Percentiles rank a stretch among this genome's conserved stretches.
These are phyloP conservation scores for Macaria liturata DNA, from an alignment of 2,888 invertebrate genomes.

Conservation along the genomic window DNA sequence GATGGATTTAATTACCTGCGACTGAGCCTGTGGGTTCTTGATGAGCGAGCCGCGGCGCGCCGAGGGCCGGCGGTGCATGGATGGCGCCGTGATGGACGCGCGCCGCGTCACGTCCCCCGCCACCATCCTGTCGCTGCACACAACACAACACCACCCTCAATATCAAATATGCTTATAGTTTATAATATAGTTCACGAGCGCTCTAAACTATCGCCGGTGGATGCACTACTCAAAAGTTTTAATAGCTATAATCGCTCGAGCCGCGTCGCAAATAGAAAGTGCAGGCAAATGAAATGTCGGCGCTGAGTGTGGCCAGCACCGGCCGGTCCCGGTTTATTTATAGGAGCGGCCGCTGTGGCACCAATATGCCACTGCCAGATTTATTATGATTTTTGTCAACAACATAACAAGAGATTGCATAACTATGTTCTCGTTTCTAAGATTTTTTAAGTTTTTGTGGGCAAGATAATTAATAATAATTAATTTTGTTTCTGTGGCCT, in stretches of 20 bases:
- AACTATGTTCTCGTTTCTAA: too few relatives aligned
- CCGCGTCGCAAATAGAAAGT: conserved; percentile 70
- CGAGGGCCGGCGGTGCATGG: conserved; percentile 81
- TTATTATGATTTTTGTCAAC: conserved; percentile 56
- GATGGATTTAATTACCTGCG: conserved; percentile 55
- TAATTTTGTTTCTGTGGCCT: too few relatives aligned
- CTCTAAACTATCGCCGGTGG: not conserved
- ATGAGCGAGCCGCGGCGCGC: conserved; percentile 83
- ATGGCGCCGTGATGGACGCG: conserved; percentile 78
- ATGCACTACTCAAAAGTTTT: conserved; percentile 15
- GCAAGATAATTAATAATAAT: too few relatives aligned
- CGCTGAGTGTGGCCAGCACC: conserved; percentile 37
- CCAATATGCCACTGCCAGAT: conserved; percentile 59
- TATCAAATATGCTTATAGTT: conserved; percentile 1
- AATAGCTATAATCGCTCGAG: conserved; percentile 50
- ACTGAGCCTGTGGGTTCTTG: conserved; percentile 78
- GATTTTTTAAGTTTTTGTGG: too few relatives aligned
- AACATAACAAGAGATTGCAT: not conserved
- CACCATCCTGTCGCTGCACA: conserved; percentile 53
- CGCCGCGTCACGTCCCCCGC: conserved; percentile 79
- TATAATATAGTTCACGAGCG: too few relatives aligned
- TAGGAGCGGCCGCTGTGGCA: conserved; percentile 57
- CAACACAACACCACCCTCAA: conserved; percentile 37
- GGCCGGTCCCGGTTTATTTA: conserved; percentile 59
- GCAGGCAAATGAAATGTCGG: conserved; percentile 73